Percentiles rank a stretch among this genome's conserved stretches.
These are phyloP conservation scores for Coelinius sp. DNA, from an alignment of 2,888 invertebrate species.

Conservation along the genomic window DNA sequence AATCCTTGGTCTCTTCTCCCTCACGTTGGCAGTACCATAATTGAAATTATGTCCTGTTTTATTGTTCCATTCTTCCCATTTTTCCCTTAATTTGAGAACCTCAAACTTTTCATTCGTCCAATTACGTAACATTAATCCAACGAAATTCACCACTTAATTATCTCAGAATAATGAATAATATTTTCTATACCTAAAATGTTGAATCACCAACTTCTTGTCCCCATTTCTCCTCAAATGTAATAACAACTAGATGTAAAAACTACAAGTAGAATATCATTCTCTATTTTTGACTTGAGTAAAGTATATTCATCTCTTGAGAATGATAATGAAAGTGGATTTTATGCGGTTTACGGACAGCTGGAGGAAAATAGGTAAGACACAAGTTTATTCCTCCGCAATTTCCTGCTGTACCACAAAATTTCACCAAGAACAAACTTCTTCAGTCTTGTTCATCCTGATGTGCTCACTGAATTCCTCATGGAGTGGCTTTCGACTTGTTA, in stretches of 20 bases:
- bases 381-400: conserved; percentile 24
- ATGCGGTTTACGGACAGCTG: background rate
- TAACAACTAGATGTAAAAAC: background rate
- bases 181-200: background rate
- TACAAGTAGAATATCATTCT: background rate
- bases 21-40: conserved; percentile 4
- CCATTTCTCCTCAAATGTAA: background rate
- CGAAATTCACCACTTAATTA: background rate
- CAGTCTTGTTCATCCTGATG: conserved; percentile 15
- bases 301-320: conserved; percentile 8
- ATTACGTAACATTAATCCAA: background rate
- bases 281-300: background rate
- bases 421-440: conserved; percentile 7
- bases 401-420: background rate
- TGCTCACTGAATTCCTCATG: background rate
- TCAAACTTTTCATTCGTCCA: background rate
- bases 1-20: conserved; percentile 10
- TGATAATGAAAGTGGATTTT: conserved; percentile 12
- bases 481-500: conserved; percentile 2
- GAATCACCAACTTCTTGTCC: background rate
- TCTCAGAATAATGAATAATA: background rate
- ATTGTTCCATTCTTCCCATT: background rate
- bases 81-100: background rate
- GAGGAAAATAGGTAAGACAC: background rate
- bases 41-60: conserved; percentile 30